Base-by-base conservation (phyloP, 1,140 invertebrate genomes). In the Ceratina australensis region DNA sequence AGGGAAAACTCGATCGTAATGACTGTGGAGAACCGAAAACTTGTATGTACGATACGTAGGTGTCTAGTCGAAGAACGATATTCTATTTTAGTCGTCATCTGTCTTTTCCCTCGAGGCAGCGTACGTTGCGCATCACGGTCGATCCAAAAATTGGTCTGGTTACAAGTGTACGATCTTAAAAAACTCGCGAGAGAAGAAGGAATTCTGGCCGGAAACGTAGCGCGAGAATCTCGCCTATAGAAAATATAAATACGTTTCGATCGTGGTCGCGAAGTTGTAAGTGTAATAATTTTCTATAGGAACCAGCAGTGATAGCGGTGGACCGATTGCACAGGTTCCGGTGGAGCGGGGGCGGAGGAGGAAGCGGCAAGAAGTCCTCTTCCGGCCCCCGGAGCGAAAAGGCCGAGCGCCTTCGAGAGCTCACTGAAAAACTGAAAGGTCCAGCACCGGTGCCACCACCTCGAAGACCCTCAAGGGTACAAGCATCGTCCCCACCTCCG, bases 301-400 rank as follows among this genome's bases (percentile, higher is more conserved):
- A 93, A 80, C 90, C 89, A 87, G 86, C 89, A 75, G 89, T 88
- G 89, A 88, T 89, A 91, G 90, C 94, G 88, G 94, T 96, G 95
- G 95, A 96, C 92, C 95, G 95, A 78, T 93, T 96, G 89, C 95
- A 95, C 87, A 95, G 94, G 90, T 94, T 95, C 89, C 94, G 95
- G 89, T 95, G 96, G 93, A 95, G 95, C 92, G 94, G 95, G 91
- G 93, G 93, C 92, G 88, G 90, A 87, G 84, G 89, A 87, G 87
- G 89, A 83, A 87, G 87, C 52, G 87, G 86, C 69, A 92, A 91
- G 79, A 91, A 92, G 75, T 88, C 90, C 75, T 88, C 88, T 87
- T 85, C 88, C 75, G 86, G 92, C 91, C 92, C 93, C 91, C 93
- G 92, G 90, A 94, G 92, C 90, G 94, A 93, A 87, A 95, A 95